Conservation (phyloP, 2,113 vertebrate genomes). For the Tetrax tetrax region DNA sequence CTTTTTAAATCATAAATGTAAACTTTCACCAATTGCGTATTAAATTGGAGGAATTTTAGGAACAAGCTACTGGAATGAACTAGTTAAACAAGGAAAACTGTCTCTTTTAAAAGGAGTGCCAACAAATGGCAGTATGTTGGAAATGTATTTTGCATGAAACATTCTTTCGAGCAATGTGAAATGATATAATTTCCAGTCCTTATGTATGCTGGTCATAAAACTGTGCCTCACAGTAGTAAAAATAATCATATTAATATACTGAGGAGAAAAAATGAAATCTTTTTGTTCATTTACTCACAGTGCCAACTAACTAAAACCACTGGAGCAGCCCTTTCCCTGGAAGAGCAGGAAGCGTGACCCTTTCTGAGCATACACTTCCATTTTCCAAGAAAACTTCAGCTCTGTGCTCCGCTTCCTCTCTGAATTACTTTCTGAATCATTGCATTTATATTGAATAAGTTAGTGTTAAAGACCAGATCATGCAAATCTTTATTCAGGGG, state of each 20-base stretch:
- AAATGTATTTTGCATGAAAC: not conserved
- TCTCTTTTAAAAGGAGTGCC: not conserved
- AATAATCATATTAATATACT: not conserved
- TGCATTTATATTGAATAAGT: not conserved
- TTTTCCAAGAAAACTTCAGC: not conserved
- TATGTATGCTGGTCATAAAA: not conserved
- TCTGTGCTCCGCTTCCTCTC: not conserved
- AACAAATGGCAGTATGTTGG: not conserved
- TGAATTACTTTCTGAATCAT: not conserved
- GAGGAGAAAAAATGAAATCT: not conserved
- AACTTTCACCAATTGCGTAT: not conserved
- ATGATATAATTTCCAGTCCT: not conserved
- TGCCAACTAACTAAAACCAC: not conserved
- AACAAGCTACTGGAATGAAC: not conserved
- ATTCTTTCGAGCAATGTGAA: not conserved
- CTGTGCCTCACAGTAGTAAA: not conserved
- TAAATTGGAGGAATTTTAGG: not conserved
- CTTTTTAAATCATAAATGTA: slow-evolving; percentile 21
- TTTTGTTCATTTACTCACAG: not conserved
- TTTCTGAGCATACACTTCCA: not conserved
- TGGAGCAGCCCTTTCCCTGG: not conserved
- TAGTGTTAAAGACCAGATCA: not conserved
- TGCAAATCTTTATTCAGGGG: not conserved
- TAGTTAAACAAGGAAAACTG: not conserved
- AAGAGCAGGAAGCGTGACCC: not conserved